Base-by-base conservation (phyloP, 23 tunicate species). In the Aplidium turbinatum region DNA sequence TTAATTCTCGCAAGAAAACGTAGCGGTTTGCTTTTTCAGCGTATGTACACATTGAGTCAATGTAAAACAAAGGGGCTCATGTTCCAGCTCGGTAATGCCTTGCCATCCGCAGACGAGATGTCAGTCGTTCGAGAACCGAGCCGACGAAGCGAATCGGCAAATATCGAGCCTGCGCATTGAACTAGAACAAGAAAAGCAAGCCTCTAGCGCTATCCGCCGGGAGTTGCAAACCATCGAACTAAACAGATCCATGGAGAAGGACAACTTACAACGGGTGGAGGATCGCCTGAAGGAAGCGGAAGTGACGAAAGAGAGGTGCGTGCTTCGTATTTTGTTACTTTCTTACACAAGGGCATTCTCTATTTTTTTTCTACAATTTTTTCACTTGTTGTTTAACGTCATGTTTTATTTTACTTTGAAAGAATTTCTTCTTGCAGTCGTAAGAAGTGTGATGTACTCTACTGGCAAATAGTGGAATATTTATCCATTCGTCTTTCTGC, bases 201-300 rank as follows among this genome's bases (percentile, higher is more conserved):
- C 69, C n/a, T 47, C 47, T 0, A 42, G 42, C 16, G 57, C 32
- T 39, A 80, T 80, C 1, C 77, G 63, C 47, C 46, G 57, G 6
- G 70, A 79, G 21, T 16, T 78, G 0, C 80, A 72, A 23, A 28
- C 58, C 3, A 42, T 86, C n/a, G 82, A 73, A 58, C 34, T 35
- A 33, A 66, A 45, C 4, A 52, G 73, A 3, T 30, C 75, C 1
- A 69, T 46, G 21, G 71, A 73, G 31, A 65, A 66, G 46, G 73
- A 61, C 28, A 73, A 52, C 13, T 30, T 72, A 0, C 13, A 31
- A 27, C 29, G 42, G 57, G 58, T 79, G 33, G 85, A 88, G 40
- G 70, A 70, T 0, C 19, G 30, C 39, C 45, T 88, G 54, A 76
- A 74, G 57, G 83, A 82, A 9, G 47, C 47, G 13, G 87, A 88